phyloP scores from a whole-genome alignment of 2,888 invertebrate species.

The Tenthredo scrophulariae region DNA sequence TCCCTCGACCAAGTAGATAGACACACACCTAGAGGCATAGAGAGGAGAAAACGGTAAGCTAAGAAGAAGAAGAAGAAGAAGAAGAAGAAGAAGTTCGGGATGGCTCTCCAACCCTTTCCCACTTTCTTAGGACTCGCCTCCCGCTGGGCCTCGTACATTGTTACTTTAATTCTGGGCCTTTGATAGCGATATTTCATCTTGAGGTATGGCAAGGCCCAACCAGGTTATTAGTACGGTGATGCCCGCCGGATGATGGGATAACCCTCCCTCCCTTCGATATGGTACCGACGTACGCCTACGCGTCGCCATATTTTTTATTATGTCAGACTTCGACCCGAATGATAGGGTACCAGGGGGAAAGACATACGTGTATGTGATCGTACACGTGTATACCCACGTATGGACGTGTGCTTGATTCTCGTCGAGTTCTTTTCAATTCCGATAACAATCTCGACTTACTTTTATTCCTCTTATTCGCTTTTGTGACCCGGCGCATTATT shows the following conservation, averaged over 20 bases:
- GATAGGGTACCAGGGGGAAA: conserved; percentile 23
- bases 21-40: background rate
- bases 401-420: conserved; percentile 6
- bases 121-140: conserved; percentile 54
- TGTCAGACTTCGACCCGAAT: conserved; percentile 41
- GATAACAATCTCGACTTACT: conserved; percentile 49
- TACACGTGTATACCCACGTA: background rate
- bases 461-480: conserved; percentile 36
- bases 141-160: conserved; percentile 59
- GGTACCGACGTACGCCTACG: conserved; percentile 47
- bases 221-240: conserved; percentile 63
- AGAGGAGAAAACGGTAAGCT: conserved; percentile 38
- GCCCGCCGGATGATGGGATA: conserved; percentile 52
- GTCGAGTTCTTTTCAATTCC: conserved; percentile 42
- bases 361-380: background rate
- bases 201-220: conserved; percentile 61
- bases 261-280: conserved; percentile 10
- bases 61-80: conserved; percentile 37
- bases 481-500: conserved; percentile 25
- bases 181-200: conserved; percentile 66
- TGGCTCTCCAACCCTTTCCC: conserved; percentile 56
- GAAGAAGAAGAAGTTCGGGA: conserved; percentile 30
- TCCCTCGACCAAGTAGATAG: background rate
- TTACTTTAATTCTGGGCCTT: conserved; percentile 66
- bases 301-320: conserved; percentile 48